These are phyloP conservation scores for Pyrrhosoma nymphula DNA, from an alignment of 2,888 invertebrate genomes.

Conservation along the genomic window DNA sequence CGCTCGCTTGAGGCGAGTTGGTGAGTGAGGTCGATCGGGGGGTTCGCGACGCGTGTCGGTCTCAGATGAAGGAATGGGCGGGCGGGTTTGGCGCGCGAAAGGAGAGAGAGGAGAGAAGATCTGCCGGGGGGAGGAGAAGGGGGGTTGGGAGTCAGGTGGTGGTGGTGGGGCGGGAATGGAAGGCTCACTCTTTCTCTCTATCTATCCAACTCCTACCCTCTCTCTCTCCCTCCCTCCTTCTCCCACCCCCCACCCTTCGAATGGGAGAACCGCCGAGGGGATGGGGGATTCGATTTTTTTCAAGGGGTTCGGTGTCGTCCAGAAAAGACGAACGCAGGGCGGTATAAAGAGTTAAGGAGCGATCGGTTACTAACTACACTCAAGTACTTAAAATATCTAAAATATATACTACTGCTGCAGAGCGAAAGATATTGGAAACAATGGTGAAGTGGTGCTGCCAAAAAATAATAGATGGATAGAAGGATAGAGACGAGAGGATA, in stretches of 20 bases:
- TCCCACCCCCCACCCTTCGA: background rate
- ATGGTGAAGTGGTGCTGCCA: no score
- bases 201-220: background rate
- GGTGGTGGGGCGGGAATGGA: background rate
- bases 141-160: background rate
- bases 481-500: no score
- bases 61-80: conserved; percentile 27
- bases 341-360: background rate
- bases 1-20: background rate
- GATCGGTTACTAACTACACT: background rate
- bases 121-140: background rate
- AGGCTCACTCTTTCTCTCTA: background rate
- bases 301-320: background rate
- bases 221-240: background rate
- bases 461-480: no score
- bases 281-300: conserved; percentile 14
- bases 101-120: background rate
- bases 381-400: background rate
- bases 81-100: background rate
- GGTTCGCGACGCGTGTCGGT: conserved; percentile 20
- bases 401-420: no score
- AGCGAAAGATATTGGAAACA: no score
- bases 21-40: conserved; percentile 5
- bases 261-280: no score
- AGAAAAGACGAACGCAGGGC: background rate